Evolutionary conservation across 2,113 vertebrate genomes (phyloP).

Genomic region (Piaya cayana): DNA sequence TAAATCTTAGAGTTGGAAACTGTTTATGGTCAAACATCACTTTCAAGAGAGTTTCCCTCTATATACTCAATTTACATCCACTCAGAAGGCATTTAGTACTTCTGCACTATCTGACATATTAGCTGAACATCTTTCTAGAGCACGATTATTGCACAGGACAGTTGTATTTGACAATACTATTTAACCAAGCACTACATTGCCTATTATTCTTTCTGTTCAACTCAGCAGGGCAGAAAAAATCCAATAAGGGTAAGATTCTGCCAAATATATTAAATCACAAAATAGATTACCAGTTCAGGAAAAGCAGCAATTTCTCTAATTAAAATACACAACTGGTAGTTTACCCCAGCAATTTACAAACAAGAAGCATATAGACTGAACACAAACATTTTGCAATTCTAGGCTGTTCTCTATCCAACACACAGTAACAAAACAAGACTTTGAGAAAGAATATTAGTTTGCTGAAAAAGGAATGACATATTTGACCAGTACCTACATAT

Average conservation of each 20-base stretch:
- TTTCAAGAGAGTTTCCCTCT: neutral
- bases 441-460: neutral
- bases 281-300: neutral
- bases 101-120: neutral
- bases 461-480: constrained; percentile 27
- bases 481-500: neutral
- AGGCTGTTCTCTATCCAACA: neutral
- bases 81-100: neutral
- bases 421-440: neutral
- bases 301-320: neutral
- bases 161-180: neutral
- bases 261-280: neutral
- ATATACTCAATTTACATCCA: neutral
- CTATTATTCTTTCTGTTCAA: neutral
- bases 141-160: neutral
- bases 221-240: neutral
- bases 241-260: neutral
- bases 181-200: neutral
- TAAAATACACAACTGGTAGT: neutral
- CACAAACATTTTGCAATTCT: neutral
- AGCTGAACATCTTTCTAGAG: neutral
- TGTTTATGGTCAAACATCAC: neutral
- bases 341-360: neutral
- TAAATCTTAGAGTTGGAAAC: neutral
- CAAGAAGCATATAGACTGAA: neutral